Evolutionary conservation across 2,113 vertebrate genomes (phyloP).

Genomic region (Grantiella picta): DNA sequence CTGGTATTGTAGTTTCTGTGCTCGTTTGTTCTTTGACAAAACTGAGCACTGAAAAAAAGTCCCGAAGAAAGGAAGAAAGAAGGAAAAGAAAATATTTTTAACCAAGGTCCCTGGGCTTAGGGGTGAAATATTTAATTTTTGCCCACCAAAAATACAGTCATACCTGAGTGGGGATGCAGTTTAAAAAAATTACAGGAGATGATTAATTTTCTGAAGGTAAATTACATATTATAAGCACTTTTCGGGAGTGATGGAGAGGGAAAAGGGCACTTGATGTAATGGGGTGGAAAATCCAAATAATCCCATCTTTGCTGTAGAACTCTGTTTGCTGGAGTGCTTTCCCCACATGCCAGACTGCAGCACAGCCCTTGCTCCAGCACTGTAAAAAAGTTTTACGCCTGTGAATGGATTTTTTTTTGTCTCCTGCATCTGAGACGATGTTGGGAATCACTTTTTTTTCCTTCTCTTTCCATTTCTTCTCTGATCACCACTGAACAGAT

Average conservation of each 20-base stretch:
- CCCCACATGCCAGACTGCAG: neutral
- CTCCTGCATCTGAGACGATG: neutral
- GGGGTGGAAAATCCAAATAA: neutral
- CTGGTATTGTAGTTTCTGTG: neutral
- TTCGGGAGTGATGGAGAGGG: neutral
- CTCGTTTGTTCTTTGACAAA: neutral
- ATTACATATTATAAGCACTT: neutral
- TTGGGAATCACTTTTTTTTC: neutral
- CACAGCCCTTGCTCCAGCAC: neutral
- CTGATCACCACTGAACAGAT: neutral
- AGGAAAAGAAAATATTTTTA: neutral
- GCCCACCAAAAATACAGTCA: neutral
- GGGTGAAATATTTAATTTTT: neutral
- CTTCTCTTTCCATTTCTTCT: neutral
- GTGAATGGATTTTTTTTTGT: neutral
- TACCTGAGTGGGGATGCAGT: neutral
- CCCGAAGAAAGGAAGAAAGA: accelerated
- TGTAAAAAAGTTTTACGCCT: neutral
- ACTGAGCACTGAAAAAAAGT: neutral
- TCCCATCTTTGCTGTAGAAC: neutral
- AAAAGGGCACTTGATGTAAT: neutral
- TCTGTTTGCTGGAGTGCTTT: neutral
- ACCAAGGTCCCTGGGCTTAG: neutral
- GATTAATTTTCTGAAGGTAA: neutral
- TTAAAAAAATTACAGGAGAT: neutral